Percentiles rank a stretch among this genome's conserved stretches.
Conservation (phyloP, 2,113 vertebrate species). For the Lepus timidus region DNA sequence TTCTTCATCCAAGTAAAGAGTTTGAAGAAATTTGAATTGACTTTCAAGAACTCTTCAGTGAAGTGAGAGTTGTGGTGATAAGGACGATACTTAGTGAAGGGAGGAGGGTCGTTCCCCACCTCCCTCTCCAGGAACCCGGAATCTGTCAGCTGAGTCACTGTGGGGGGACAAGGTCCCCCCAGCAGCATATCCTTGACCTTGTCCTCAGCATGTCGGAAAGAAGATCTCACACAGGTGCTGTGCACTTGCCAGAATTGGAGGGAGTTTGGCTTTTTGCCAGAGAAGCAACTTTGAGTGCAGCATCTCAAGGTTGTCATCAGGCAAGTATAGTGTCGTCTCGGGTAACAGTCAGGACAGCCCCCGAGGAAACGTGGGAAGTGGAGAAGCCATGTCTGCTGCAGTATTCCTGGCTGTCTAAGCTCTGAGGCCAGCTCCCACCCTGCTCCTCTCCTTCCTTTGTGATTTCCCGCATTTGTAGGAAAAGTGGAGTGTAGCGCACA, state of each 20-base stretch:
- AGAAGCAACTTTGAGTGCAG: neutral
- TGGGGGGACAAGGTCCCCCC: neutral
- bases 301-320: constrained; percentile 46
- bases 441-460: neutral
- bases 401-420: neutral
- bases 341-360: neutral
- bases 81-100: neutral
- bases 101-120: neutral
- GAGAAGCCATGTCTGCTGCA: neutral
- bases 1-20: neutral
- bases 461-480: neutral
- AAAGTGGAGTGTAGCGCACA: neutral
- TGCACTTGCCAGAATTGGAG: constrained; percentile 1
- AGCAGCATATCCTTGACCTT: constrained; percentile 42
- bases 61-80: neutral
- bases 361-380: neutral
- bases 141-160: neutral
- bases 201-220: constrained; percentile 34
- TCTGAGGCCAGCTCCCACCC: neutral
- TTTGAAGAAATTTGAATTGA: constrained; percentile 57
- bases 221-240: constrained; percentile 26
- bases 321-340: neutral
- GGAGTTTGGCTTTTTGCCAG: constrained; percentile 64
- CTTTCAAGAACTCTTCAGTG: constrained; percentile 56
- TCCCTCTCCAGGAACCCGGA: neutral